Base-by-base conservation (phyloP, 2,888 invertebrate genomes). In the Xanthorhoe spadicearia region DNA sequence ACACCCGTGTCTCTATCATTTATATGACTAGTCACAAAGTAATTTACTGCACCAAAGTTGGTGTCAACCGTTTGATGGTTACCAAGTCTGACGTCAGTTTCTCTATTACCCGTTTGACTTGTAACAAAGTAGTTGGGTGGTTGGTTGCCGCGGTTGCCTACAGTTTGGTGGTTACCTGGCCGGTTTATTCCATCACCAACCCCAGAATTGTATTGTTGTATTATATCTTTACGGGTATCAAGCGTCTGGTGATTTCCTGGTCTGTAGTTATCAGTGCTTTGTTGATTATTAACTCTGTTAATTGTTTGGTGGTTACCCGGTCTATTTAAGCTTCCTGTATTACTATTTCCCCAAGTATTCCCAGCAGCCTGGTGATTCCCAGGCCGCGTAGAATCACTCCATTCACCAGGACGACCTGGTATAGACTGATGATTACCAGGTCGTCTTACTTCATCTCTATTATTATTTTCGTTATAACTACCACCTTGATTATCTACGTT, bases 41-140 rank as follows among this genome's bases (percentile, higher is more conserved):
- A 64, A 17, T 48, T 58, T 5, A 8, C 38, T 6, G 10, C 50
- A 23, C 18, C 48, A 0, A 32, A 38, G 18, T 63, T 63, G 32
- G 15, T 57, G 23, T 58, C 32, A 19, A 64, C 19, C 15, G 58
- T 53, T 38, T 64, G 64, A 17, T 64, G 64, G 4, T 64, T 64
- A 2, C 64, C 64, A 0, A 53, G 58, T 35, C 58, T 38, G 15
- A 7, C 8, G 17, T 46, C 57, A 18, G 19, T 13, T 0, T 64
- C 58, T 58, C 35, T 52, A 35, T 51, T 55, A 0, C 63, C 63
- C 17, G 54, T 64, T 1, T 64, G 59, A 15, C 59, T 64, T 7
- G 59, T 64, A 13, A 60, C 59, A 18, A 59, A 59, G 15, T 43
- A 59, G 13, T 59, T 58, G 9, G 2, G 8, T 23, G 0, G 28